These are phyloP conservation scores for Philonicus albiceps DNA, from an alignment of 2,888 invertebrate species.

Conservation along the genomic window DNA sequence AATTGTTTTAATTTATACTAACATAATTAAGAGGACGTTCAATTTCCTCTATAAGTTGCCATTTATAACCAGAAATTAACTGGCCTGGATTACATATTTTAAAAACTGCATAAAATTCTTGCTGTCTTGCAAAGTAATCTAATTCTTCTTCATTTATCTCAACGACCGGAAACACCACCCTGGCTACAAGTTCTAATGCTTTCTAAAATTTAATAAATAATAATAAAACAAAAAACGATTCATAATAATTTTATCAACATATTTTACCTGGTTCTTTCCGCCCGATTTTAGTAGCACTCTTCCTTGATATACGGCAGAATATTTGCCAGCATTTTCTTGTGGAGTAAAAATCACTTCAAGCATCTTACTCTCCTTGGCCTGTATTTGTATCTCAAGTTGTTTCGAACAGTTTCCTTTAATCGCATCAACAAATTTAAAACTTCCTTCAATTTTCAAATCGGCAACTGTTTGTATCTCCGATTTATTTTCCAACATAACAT, in stretches of 20 bases:
- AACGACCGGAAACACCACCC: conserved; percentile 20
- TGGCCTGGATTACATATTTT: conserved; percentile 36
- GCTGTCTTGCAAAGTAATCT: neutral
- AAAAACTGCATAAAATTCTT: conserved; percentile 24
- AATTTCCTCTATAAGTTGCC: conserved; percentile 10
- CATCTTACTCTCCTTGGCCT: conserved; percentile 4
- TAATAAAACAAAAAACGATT: too few species aligned
- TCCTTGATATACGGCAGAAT: conserved; percentile 21
- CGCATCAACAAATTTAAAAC: conserved; percentile 23
- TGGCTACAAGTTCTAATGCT: neutral
- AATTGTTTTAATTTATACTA: neutral
- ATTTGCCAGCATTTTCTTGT: neutral
- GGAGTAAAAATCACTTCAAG: conserved; percentile 31
- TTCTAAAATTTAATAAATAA: neutral
- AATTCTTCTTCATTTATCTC: neutral
- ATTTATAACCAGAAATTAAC: conserved; percentile 26
- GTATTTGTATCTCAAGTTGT: conserved; percentile 6
- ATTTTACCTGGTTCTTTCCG: neutral
- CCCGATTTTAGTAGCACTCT: conserved; percentile 12
- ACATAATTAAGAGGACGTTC: neutral
- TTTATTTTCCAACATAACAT: neutral
- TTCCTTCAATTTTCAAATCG: conserved; percentile 12
- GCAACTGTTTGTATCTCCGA: neutral
- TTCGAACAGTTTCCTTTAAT: neutral
- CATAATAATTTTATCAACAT: neutral